Percentiles rank a stretch among this genome's conserved stretches.
Conservation (phyloP, 2,113 vertebrate genomes). For the Vulpes lagopus region DNA sequence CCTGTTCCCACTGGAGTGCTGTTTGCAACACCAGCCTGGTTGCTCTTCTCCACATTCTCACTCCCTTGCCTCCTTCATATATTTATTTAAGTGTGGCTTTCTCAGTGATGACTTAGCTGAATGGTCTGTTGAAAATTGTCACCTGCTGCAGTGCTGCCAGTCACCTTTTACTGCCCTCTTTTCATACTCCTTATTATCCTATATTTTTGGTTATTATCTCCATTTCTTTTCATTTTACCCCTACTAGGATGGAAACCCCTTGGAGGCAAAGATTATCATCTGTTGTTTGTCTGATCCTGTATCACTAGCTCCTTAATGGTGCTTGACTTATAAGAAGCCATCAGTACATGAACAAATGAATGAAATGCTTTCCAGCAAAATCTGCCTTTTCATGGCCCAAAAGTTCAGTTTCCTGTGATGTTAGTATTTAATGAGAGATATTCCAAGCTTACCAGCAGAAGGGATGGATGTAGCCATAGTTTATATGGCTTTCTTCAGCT, state of each 20-base stretch:
- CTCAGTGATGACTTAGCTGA: neutral
- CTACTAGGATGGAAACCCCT: neutral
- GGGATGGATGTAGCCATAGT: neutral
- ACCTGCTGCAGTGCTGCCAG: neutral
- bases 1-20: neutral
- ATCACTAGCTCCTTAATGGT: neutral
- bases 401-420: neutral
- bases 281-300: neutral
- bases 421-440: constrained; percentile 56
- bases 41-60: rapidly evolving
- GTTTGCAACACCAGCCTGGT: neutral
- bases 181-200: neutral
- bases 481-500: neutral
- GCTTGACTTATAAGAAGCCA: constrained; percentile 13
- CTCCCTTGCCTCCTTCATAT: neutral
- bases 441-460: neutral
- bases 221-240: constrained; percentile 4
- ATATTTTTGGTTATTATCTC: neutral
- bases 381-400: constrained; percentile 13
- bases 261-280: neutral
- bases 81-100: neutral
- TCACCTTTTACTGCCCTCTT: neutral
- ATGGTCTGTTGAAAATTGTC: neutral
- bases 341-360: neutral
- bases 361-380: constrained; percentile 1